Evolutionary conservation across 2,797 vertebrate species (phyloP), one percentile per base, ranked within the genome.

Genomic region (Sphaeramia orbicularis): DNA sequence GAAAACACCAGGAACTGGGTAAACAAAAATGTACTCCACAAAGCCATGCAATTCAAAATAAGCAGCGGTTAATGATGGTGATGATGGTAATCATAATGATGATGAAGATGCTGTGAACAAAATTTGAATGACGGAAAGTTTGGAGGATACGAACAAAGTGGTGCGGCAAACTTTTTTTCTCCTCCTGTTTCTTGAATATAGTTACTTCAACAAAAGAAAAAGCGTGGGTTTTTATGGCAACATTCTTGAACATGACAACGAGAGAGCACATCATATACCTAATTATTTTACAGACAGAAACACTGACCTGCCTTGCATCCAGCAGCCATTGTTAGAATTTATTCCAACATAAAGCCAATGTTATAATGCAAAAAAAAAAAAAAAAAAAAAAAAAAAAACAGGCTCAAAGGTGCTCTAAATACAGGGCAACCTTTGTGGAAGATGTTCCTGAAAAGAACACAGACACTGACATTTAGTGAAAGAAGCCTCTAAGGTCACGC

Each of bases 1-100:
- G 86, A 89, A 90, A 91, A 87, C 71, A 89, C 83, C 75, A 76
- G 79, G 79, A 91, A 76, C 55, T 70, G 74, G 80, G 81, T 88
- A 90, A 90, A 91, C 88, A 89, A 81, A 69, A 83, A 53, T 59
- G 60, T 54, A 49, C 71, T 76, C 83, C 65, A 83, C 83, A 87
- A 86, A 89, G 85, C 76, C 45, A 45, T 14, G 68, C 55, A 64
- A 74, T 76, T 71, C 62, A 45, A 84, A 84, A 80, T 48, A 78
- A 86, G 77, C 76, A 44, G 61, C 21, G 18, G 82, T 83, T 89
- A 84, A 88, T 82, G 86, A 86, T 70, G 80, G 61, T 53, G 84
- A 85, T 78, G 80, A 82, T 83, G 77, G 74, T 30, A 59, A 79
- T 67, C 65, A 72, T 85, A 84, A 86, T 81, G 74, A 76, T 43